Base-by-base conservation (phyloP, 2,888 invertebrate genomes). In the Gymnosoma rotundatum region DNA sequence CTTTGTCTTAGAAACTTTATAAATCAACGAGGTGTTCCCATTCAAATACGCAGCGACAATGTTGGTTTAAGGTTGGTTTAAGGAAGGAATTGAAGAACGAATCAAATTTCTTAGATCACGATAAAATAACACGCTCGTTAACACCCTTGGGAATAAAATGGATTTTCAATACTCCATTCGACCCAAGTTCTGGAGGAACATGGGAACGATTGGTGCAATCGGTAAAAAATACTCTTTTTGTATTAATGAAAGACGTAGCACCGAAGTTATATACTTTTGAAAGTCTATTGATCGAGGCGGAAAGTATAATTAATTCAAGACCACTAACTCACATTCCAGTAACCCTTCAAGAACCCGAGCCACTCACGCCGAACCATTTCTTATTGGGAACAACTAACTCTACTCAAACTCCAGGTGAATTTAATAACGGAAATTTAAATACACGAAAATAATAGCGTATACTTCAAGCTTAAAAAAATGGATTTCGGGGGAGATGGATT, bases 141-240 rank as follows among this genome's bases (percentile, higher is more conserved):
- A 10, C 54, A 10, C 60, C n/a, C n/a, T n/a, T n/a, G n/a, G n/a
- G n/a, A n/a, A n/a, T n/a, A n/a, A n/a, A n/a, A n/a, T n/a, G n/a
- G n/a, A n/a, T n/a, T n/a, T n/a, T n/a, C n/a, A n/a, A n/a, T n/a
- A n/a, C n/a, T n/a, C n/a, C n/a, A n/a, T 48, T 70, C 0, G 66
- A 83, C 50, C 86, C 83, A 1, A 66, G 76, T 20, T 86, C 86
- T 80, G 88, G n/a, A n/a, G n/a, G n/a, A n/a, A n/a, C n/a, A n/a
- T n/a, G n/a, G n/a, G n/a, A n/a, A n/a, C n/a, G n/a, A n/a, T n/a
- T n/a, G n/a, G n/a, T n/a, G n/a, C n/a, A n/a, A n/a, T n/a, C n/a
- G n/a, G n/a, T n/a, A n/a, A n/a, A n/a, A 86, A 12, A 88, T 87
- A 2, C 73, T 7, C 38, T 86, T 4, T 61, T 14, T 10, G 25